phyloP scores from a whole-genome alignment of 2,113 vertebrate genomes.

The Saguinus midas region DNA sequence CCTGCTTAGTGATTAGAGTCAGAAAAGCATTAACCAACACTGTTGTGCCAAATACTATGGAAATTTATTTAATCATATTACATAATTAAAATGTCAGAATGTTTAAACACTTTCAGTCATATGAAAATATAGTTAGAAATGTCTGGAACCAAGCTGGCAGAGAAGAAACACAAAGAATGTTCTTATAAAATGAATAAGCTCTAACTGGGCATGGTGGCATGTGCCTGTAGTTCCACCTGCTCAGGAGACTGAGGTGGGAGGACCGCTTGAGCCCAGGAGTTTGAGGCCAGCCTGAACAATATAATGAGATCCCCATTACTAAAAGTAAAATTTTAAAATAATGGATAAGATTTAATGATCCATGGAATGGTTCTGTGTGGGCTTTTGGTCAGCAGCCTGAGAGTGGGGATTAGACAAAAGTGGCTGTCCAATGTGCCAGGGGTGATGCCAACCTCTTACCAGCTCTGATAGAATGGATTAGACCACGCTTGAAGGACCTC shows the following conservation, averaged over 20 bases:
- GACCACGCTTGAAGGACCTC: background rate
- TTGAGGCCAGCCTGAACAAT: background rate
- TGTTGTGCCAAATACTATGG: conserved; percentile 23
- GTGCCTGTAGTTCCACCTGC: background rate
- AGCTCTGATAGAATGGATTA: background rate
- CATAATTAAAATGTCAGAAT: conserved; percentile 35
- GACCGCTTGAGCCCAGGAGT: background rate
- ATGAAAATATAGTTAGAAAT: conserved; percentile 14
- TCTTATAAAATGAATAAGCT: background rate
- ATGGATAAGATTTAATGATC: background rate
- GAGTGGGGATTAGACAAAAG: background rate
- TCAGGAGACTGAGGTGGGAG: background rate
- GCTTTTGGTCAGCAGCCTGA: background rate
- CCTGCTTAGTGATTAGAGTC: conserved; percentile 19
- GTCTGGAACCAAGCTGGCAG: conserved; percentile 20
- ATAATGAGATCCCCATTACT: background rate
- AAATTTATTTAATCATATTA: conserved; percentile 38
- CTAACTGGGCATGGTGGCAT: background rate
- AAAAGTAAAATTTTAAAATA: background rate
- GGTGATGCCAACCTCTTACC: background rate
- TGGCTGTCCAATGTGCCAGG: background rate
- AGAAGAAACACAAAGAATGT: background rate
- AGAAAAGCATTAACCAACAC: conserved; percentile 43
- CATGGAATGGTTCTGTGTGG: background rate
- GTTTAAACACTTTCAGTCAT: conserved; percentile 38